Base-by-base conservation (phyloP, 1,140 invertebrate species). In the Belonocnema kinseyi region DNA sequence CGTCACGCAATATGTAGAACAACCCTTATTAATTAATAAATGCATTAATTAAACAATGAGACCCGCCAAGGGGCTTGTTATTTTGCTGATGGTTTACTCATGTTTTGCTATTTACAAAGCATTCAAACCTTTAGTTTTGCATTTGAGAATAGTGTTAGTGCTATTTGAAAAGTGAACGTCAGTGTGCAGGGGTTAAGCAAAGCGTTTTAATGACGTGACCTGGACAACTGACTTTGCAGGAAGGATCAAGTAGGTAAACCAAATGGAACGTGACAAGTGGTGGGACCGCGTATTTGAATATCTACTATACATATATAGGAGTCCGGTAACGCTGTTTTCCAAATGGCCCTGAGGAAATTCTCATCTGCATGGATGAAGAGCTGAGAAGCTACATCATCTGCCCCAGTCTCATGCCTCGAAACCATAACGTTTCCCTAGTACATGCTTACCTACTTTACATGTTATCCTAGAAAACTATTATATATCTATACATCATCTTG, bases 231-330 rank as follows among this genome's bases (percentile, higher is more conserved):
- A 56, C 54, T 56, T 56, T 17, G 54, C 54, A n/a, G 61, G 61
- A n/a, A 66, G 61, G 61, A 66, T 66, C 61, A 21, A 66, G 61
- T 66, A 16, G 7, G 40, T 46, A 46, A 14, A 40, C 61, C 33
- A 40, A 40, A 40, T 66, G 61, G 14, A 66, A 66, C 40, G 61
- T 66, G 33, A 16, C 12, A 13, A 33, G 61, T 40, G 14, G 26
- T 66, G 61, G 40, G 61, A 66, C 61, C 61, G 14, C 61, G 61
- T 66, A 40, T 66, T 66, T 66, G 61, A 66, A 66, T 66, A 66
- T 66, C 40, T 46, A 46, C 40, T 33, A 33, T 33, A 33, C 2
- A 33, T 33, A 66, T 66, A 66, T 66, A 66, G 33, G 26, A 66
- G 61, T 33, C 16, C 26, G 5, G 21, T 66, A 33, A 66, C 19